Conservation (phyloP, 2,113 vertebrate genomes). For the Solenodon paradoxus region DNA sequence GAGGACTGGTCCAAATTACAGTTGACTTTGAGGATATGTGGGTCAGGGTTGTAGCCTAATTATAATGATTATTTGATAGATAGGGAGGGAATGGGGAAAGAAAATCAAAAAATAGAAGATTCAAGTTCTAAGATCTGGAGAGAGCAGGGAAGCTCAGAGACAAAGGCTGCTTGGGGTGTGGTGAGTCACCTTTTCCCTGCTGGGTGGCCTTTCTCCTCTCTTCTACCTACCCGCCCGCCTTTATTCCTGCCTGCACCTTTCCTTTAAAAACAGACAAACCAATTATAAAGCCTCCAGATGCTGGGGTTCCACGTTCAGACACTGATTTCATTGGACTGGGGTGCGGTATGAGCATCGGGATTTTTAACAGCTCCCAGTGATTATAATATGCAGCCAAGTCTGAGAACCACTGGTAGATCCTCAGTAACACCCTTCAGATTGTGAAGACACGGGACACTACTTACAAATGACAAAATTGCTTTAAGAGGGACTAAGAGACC, state of each 20-base stretch:
- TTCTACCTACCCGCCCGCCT: neutral
- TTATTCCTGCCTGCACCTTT: neutral
- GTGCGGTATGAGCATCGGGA: neutral
- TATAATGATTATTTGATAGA: neutral
- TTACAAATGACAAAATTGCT: neutral
- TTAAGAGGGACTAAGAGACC: neutral
- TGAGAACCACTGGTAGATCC: neutral
- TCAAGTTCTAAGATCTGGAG: neutral
- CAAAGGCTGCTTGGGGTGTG: neutral
- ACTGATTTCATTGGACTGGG: neutral
- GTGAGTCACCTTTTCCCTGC: rapidly evolving
- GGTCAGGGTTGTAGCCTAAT: neutral
- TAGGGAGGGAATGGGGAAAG: neutral
- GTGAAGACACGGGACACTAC: neutral
- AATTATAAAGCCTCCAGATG: neutral
- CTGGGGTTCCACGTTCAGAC: neutral
- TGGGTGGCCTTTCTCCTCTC: too few species aligned
- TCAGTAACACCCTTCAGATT: neutral
- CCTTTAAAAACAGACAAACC: neutral
- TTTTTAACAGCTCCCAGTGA: neutral
- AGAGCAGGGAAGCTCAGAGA: neutral
- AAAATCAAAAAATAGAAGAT: neutral
- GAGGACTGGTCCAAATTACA: neutral
- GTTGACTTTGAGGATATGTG: neutral
- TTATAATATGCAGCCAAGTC: neutral